Percentiles rank a stretch among this genome's conserved stretches.
These are phyloP conservation scores for Vidua chalybeata DNA, from an alignment of 2,113 vertebrate species.

Conservation along the genomic window DNA sequence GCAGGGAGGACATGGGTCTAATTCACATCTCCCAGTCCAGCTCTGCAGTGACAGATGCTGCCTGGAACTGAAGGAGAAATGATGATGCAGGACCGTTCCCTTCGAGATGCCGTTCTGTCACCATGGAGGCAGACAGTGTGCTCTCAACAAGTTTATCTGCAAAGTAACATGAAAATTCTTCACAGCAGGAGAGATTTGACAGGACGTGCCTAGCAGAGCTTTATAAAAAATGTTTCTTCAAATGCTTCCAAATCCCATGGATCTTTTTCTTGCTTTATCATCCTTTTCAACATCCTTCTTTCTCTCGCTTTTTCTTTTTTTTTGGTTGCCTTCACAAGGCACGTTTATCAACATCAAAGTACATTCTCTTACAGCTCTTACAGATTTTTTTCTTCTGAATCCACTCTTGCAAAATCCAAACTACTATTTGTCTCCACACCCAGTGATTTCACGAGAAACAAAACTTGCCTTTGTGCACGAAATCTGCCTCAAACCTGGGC, in stretches of 20 bases:
- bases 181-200: slow-evolving; percentile 59
- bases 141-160: slow-evolving; percentile 63
- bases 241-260: slow-evolving; percentile 52
- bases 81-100: background rate
- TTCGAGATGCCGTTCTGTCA: background rate
- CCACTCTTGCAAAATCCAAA: background rate
- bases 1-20: background rate
- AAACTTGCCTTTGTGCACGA: background rate
- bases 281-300: slow-evolving; percentile 53
- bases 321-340: background rate
- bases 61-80: slow-evolving; percentile 18
- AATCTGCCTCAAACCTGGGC: background rate
- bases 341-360: slow-evolving; percentile 48
- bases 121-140: slow-evolving; percentile 29
- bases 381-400: background rate
- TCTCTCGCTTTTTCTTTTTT: slow-evolving; percentile 23
- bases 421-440: background rate
- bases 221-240: slow-evolving; percentile 56
- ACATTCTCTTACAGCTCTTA: background rate
- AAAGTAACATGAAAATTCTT: slow-evolving; percentile 68
- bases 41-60: slow-evolving; percentile 2
- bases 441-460: background rate
- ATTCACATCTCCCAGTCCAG: background rate
- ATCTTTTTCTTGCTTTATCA: slow-evolving; percentile 60
- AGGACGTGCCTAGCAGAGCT: slow-evolving; percentile 25